Conservation (phyloP, 2,113 vertebrate genomes). For the Hypanus sabinus region DNA sequence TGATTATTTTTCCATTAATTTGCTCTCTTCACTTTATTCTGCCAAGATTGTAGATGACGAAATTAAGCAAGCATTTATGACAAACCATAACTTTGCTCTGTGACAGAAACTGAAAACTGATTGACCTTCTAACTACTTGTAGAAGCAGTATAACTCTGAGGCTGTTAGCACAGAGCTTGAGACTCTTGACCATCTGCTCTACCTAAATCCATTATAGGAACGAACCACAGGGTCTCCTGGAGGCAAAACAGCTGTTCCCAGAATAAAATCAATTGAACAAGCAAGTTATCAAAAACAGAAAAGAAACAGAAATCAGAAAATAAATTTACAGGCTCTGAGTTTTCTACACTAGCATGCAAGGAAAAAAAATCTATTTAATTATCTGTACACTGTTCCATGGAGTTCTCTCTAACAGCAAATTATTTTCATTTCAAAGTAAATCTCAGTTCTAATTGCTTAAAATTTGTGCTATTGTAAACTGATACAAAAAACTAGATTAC, state of each 20-base stretch:
- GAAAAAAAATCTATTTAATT: background rate
- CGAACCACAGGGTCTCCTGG: background rate
- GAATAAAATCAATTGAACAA: constrained; percentile 19
- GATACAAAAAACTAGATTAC: background rate
- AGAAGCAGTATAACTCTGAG: background rate
- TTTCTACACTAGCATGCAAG: background rate
- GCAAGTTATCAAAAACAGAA: background rate
- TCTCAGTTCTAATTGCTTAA: background rate
- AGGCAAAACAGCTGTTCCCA: constrained; percentile 27
- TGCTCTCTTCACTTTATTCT: background rate
- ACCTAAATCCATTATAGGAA: background rate
- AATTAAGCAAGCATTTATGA: background rate
- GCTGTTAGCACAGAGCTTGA: background rate
- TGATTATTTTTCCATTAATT: background rate
- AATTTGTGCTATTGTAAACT: background rate
- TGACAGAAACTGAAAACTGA: background rate
- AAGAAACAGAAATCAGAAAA: background rate
- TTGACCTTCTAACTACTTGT: background rate
- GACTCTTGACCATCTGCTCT: constrained; percentile 26
- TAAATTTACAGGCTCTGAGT: background rate
- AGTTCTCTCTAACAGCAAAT: background rate
- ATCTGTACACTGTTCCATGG: background rate
- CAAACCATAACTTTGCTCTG: constrained; percentile 13
- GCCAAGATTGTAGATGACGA: background rate
- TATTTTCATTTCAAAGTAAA: background rate